A percentile compares a stretch with the other conserved stretches of the same genome.
Conservation (phyloP, 2,888 invertebrate species). For the Trimorus sp. region DNA sequence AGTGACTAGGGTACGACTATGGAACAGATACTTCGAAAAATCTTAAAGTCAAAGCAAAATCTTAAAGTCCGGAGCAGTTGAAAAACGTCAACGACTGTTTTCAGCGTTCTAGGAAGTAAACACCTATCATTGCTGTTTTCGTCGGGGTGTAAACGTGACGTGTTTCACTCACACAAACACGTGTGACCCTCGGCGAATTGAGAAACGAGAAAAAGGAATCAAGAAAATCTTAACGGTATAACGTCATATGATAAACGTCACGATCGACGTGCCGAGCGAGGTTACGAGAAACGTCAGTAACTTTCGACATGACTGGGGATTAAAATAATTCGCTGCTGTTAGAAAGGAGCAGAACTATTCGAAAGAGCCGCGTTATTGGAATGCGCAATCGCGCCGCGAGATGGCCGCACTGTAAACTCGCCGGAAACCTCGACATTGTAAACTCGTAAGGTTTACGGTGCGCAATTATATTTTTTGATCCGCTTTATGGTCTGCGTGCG, state of each 20-base stretch:
- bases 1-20: too few relatives aligned
- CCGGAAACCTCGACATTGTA: background rate
- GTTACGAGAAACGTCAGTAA: conserved; percentile 54
- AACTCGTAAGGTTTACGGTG: background rate
- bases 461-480: too few relatives aligned
- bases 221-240: conserved; percentile 54
- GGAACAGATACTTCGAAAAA: too few relatives aligned
- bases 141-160: background rate
- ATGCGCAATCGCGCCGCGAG: background rate
- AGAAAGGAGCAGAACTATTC: conserved; percentile 19
- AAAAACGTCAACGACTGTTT: background rate
- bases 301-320: conserved; percentile 48
- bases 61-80: too few relatives aligned
- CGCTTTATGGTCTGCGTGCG: too few relatives aligned
- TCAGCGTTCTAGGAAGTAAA: background rate
- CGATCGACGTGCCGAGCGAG: conserved; percentile 51
- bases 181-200: conserved; percentile 39
- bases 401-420: too few relatives aligned
- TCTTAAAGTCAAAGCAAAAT: too few relatives aligned
- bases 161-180: background rate
- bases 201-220: conserved; percentile 49
- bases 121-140: too few relatives aligned
- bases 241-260: conserved; percentile 59
- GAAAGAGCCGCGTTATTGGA: background rate
- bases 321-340: conserved; percentile 39